Conservation (phyloP, 2,113 vertebrate genomes). For the Chaenocephalus aceratus region DNA sequence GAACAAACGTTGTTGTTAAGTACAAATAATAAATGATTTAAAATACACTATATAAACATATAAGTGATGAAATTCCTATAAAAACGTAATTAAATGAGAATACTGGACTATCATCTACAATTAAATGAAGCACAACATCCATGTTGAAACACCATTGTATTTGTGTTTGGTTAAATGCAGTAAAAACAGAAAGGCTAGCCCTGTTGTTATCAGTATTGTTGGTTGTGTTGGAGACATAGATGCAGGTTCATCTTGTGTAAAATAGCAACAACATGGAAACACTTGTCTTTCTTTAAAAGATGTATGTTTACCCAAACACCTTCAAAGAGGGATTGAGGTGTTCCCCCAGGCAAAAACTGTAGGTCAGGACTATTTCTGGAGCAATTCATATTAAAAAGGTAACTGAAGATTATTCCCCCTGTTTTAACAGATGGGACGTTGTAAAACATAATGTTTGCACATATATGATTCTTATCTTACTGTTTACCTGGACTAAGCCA, state of each 20-base stretch:
- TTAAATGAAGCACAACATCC: neutral
- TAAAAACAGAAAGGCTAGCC: neutral
- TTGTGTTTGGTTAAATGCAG: neutral
- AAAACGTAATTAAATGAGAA: neutral
- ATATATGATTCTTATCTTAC: constrained; percentile 2
- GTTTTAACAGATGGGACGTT: neutral
- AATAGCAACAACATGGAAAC: constrained; percentile 44
- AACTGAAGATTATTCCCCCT: neutral
- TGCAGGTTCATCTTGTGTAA: constrained; percentile 29
- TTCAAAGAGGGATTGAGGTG: constrained; percentile 30
- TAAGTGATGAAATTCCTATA: neutral
- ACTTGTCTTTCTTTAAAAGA: constrained; percentile 32
- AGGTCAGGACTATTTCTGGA: constrained; percentile 38
- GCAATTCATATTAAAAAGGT: neutral
- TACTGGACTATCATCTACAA: too few species aligned
- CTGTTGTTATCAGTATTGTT: neutral
- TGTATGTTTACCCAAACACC: constrained; percentile 19
- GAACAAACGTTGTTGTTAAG: neutral
- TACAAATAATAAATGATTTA: neutral
- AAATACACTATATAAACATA: neutral
- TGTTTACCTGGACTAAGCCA: neutral
- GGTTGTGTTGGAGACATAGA: neutral
- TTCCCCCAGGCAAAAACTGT: constrained; percentile 8
- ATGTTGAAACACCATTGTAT: too few species aligned
- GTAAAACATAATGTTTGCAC: neutral